phyloP scores from a whole-genome alignment of 2,888 invertebrate species.

The Caenorhabditis afra region DNA sequence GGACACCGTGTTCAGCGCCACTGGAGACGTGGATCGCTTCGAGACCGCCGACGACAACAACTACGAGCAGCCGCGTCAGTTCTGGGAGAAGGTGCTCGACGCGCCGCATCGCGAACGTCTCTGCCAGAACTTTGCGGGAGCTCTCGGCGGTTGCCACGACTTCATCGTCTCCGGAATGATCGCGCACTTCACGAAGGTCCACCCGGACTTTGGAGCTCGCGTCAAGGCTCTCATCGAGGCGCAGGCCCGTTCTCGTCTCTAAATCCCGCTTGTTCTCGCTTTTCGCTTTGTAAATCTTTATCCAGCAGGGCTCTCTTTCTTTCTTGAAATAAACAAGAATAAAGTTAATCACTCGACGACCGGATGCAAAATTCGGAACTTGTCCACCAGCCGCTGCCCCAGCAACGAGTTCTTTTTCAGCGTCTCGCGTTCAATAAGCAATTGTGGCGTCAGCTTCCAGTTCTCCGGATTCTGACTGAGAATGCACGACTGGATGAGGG shows the following conservation, averaged over 20 bases:
- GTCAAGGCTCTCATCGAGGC: constrained; percentile 44
- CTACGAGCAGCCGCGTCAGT: constrained; percentile 88
- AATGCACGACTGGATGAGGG: constrained; percentile 71
- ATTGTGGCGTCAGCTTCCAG: constrained; percentile 65
- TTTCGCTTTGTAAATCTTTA: no score
- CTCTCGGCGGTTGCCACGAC: constrained; percentile 86
- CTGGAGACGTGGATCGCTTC: constrained; percentile 89
- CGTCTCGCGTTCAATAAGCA: constrained; percentile 60
- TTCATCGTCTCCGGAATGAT: constrained; percentile 86
- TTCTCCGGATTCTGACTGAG: constrained; percentile 62
- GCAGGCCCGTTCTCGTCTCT: constrained; percentile 47
- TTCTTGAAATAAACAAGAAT: constrained; percentile 28
- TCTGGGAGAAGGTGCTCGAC: constrained; percentile 89
- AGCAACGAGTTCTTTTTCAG: constrained; percentile 66
- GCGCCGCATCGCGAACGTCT: constrained; percentile 87
- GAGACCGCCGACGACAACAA: constrained; percentile 91
- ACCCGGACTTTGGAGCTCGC: constrained; percentile 56
- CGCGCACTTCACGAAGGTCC: constrained; percentile 58
- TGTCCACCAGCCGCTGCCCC: constrained; percentile 63
- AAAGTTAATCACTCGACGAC: not conserved
- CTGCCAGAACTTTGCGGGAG: constrained; percentile 88
- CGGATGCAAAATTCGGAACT: constrained; percentile 61
- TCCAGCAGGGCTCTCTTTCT: no score
- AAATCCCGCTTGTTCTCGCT: no score
- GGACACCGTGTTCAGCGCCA: constrained; percentile 83